A percentile compares a stretch with the other conserved stretches of the same genome.
Conservation (phyloP, 2,888 invertebrate species). For the Diabrotica balteata region DNA sequence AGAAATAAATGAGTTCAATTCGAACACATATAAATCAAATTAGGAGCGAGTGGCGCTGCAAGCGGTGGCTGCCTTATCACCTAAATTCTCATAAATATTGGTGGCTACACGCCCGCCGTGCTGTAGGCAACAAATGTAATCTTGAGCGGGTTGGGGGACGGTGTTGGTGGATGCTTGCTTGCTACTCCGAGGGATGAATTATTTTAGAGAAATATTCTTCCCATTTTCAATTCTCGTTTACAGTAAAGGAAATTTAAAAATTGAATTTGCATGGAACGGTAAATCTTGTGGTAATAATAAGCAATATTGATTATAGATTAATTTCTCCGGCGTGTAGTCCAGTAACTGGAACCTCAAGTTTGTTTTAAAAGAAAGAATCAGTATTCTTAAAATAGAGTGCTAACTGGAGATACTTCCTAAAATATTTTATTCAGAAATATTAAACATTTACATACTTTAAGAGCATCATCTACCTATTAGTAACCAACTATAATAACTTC, state of each 20-base stretch:
- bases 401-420: too few relatives aligned
- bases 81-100: constrained; percentile 39
- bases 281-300: neutral
- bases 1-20: constrained; percentile 51
- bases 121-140: constrained; percentile 37
- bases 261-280: neutral
- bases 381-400: too few relatives aligned
- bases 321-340: too few relatives aligned
- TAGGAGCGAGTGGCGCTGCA: constrained; percentile 43
- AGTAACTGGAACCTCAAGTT: too few relatives aligned
- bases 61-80: constrained; percentile 29
- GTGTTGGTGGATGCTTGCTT: constrained; percentile 12
- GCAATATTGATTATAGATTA: constrained; percentile 10
- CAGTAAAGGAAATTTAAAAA: neutral
- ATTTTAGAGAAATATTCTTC: constrained; percentile 14
- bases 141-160: constrained; percentile 36
- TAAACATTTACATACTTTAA: too few relatives aligned
- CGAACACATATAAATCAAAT: constrained; percentile 52
- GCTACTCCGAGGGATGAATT: constrained; percentile 11
- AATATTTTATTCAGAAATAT: too few relatives aligned
- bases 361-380: too few relatives aligned
- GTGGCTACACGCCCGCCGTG: constrained; percentile 31
- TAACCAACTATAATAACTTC: too few relatives aligned
- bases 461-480: too few relatives aligned
- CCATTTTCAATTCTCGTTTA: constrained; percentile 16